A percentile compares a stretch with the other conserved stretches of the same genome.
Conservation (phyloP, 2,888 invertebrate genomes). For the Cerastoderma edule region DNA sequence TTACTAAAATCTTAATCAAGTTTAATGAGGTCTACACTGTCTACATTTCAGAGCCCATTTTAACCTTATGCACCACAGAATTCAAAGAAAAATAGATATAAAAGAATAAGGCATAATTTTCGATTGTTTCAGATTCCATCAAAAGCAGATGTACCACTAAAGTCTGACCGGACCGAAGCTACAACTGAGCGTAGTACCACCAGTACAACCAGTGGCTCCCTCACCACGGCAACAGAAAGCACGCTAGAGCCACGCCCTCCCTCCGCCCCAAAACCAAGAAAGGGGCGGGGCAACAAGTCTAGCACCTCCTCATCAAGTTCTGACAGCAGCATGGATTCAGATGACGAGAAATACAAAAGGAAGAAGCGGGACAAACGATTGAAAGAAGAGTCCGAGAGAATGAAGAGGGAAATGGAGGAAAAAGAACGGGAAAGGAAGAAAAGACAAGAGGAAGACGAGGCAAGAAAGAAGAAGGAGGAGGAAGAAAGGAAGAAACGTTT, state of each 20-base stretch:
- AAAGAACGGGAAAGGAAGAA: conserved; percentile 21
- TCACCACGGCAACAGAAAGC: conserved; percentile 55
- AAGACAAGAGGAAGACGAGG: conserved; percentile 25
- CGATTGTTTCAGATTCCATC: neutral
- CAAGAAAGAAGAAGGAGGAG: conserved; percentile 19
- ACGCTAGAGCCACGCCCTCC: conserved; percentile 26
- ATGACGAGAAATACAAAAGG: conserved; percentile 36
- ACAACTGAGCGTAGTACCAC: conserved; percentile 45
- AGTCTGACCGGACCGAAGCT: conserved; percentile 25
- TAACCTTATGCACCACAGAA: no score
- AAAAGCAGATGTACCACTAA: conserved; percentile 4
- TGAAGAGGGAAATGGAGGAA: conserved; percentile 19
- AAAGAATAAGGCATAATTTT: neutral
- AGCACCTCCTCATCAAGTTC: conserved; percentile 40
- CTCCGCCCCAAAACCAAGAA: conserved; percentile 7
- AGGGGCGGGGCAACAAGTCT: conserved; percentile 15
- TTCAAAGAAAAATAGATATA: neutral
- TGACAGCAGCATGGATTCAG: conserved; percentile 29
- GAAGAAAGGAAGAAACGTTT: conserved; percentile 19
- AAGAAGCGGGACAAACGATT: conserved; percentile 22
- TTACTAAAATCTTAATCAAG: no score
- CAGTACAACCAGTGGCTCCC: conserved; percentile 49
- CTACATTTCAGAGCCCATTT: no score
- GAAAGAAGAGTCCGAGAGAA: conserved; percentile 19
- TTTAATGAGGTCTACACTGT: no score